These are phyloP conservation scores for Sparus aurata DNA, from an alignment of 2,797 vertebrate species.

Conservation along the genomic window DNA sequence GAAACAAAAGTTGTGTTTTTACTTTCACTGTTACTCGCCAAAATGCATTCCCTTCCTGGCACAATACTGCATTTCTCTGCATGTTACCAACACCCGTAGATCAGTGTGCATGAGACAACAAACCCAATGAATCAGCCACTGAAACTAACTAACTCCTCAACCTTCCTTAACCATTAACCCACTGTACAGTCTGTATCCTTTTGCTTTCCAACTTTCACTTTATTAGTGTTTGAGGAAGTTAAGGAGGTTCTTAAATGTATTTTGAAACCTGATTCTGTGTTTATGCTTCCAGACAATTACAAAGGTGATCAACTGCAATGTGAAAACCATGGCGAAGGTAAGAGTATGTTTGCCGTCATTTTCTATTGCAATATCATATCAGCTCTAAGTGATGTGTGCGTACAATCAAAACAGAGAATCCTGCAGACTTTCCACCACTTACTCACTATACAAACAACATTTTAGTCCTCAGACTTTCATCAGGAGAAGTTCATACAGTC, in stretches of 20 bases:
- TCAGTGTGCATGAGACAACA: not conserved
- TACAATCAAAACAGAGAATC: not conserved
- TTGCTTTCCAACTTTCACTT: not conserved
- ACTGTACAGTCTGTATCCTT: not conserved
- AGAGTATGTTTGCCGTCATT: constrained; percentile 38
- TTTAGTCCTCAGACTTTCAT: not conserved
- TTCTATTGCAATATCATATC: not conserved
- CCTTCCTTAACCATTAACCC: not conserved
- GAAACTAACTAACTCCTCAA: not conserved
- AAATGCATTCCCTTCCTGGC: not conserved
- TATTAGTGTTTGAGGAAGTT: not conserved
- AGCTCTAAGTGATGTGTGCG: not conserved
- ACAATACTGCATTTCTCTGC: not conserved
- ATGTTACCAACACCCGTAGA: not conserved
- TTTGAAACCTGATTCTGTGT: constrained; percentile 12
- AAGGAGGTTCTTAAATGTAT: not conserved
- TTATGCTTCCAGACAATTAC: constrained; percentile 82
- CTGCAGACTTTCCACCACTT: not conserved
- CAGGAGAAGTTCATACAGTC: too few relatives aligned
- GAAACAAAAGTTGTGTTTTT: not conserved
- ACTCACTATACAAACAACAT: not conserved
- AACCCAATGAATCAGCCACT: not conserved
- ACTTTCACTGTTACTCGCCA: not conserved
- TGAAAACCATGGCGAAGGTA: constrained; percentile 90
- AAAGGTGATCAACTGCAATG: constrained; percentile 89